Evolutionary conservation across 2,797 vertebrate species (phyloP).

Genomic region (Aphelocoma californica): DNA sequence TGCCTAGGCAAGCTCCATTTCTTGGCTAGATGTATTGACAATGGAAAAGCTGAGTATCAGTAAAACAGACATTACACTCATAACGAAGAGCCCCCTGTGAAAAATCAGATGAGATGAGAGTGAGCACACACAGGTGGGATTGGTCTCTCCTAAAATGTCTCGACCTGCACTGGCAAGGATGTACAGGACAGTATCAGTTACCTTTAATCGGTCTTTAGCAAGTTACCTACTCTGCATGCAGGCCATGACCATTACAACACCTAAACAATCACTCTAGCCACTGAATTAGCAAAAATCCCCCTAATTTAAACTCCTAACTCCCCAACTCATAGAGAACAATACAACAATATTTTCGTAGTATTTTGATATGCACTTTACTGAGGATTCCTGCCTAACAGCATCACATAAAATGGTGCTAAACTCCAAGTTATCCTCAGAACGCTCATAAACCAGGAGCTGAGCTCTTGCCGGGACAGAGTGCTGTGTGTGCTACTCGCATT

Average conservation of each 20-base stretch:
- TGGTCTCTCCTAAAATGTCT: not conserved
- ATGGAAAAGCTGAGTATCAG: not conserved
- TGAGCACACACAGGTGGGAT: rapidly evolving
- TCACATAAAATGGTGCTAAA: not conserved
- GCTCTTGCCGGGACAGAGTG: not conserved
- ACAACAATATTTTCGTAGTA: not conserved
- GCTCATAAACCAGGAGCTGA: not conserved
- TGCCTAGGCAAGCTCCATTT: not conserved
- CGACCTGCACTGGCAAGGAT: not conserved
- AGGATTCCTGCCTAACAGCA: not conserved
- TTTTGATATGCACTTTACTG: not conserved
- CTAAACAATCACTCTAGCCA: not conserved
- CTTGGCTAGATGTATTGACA: not conserved
- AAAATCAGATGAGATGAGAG: not conserved
- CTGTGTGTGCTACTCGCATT: not conserved
- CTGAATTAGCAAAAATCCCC: not conserved
- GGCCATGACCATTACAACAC: not conserved
- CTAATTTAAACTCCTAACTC: not conserved
- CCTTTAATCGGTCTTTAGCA: not conserved
- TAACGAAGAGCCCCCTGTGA: not conserved
- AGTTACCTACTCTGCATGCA: not conserved
- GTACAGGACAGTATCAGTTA: not conserved
- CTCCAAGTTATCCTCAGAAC: not conserved
- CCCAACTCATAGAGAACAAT: not conserved
- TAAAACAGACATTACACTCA: not conserved